These are phyloP conservation scores for Corythornis madagascariensis DNA, from an alignment of 2,113 vertebrate genomes.

Conservation along the genomic window DNA sequence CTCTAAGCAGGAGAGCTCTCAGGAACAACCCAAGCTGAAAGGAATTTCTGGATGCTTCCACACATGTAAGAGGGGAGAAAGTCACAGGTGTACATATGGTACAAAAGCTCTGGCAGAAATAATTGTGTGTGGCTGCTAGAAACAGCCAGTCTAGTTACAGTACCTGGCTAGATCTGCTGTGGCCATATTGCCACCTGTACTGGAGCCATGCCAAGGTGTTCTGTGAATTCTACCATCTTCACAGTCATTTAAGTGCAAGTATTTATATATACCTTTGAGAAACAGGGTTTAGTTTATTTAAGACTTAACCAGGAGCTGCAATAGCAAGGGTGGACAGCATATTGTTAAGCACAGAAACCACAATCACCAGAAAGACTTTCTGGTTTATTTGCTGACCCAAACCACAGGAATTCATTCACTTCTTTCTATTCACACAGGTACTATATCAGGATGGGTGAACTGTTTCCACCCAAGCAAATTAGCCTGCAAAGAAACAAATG, in stretches of 20 bases:
- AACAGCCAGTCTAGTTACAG: not conserved
- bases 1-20: not conserved
- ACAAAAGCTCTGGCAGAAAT: not conserved
- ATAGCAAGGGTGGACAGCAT: not conserved
- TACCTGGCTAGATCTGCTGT: not conserved
- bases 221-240: not conserved
- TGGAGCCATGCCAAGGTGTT: not conserved
- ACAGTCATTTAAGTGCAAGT: not conserved
- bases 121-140: not conserved
- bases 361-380: not conserved
- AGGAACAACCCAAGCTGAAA: not conserved
- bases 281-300: fast-evolving
- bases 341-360: not conserved
- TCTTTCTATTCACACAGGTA: not conserved
- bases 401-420: conserved; percentile 16
- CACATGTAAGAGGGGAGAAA: not conserved
- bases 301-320: not conserved
- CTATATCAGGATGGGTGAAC: not conserved
- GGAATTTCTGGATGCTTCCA: not conserved
- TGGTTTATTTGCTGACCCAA: not conserved
- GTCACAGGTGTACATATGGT: not conserved
- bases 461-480: not conserved
- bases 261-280: not conserved
- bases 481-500: not conserved
- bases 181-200: not conserved